Conservation (phyloP, 2,113 vertebrate genomes). For the Tretioscincus oriximinensis region DNA sequence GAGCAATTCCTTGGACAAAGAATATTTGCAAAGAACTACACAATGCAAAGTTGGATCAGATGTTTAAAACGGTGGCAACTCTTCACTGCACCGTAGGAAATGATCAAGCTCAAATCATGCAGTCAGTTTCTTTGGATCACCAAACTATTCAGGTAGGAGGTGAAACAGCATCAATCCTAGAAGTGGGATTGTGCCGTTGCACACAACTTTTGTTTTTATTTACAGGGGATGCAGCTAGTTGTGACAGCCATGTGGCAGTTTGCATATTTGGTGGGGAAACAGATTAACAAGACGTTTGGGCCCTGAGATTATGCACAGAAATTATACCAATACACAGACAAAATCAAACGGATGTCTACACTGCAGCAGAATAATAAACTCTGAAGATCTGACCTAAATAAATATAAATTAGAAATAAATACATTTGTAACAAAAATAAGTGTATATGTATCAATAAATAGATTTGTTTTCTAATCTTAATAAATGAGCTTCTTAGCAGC, state of each 20-base stretch:
- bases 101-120: no score
- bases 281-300: no score
- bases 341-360: conserved; percentile 6
- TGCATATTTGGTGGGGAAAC: no score
- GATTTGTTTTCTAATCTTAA: conserved; percentile 56
- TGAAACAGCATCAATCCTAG: no score
- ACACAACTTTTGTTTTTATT: no score
- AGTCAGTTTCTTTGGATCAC: no score
- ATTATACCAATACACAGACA: background rate
- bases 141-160: no score
- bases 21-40: background rate
- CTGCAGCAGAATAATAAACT: conserved; percentile 5
- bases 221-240: no score
- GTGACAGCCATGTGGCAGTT: no score
- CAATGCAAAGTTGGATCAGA: background rate
- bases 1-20: background rate
- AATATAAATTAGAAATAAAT: conserved; percentile 76
- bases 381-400: conserved; percentile 55
- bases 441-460: conserved; percentile 59
- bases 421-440: conserved; percentile 71
- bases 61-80: background rate
- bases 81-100: no score
- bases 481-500: conserved; percentile 81
- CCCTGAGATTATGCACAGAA: background rate
- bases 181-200: no score